These are phyloP conservation scores for Cyanoramphus novaezelandiae DNA, from an alignment of 2,113 vertebrate species.

Conservation along the genomic window DNA sequence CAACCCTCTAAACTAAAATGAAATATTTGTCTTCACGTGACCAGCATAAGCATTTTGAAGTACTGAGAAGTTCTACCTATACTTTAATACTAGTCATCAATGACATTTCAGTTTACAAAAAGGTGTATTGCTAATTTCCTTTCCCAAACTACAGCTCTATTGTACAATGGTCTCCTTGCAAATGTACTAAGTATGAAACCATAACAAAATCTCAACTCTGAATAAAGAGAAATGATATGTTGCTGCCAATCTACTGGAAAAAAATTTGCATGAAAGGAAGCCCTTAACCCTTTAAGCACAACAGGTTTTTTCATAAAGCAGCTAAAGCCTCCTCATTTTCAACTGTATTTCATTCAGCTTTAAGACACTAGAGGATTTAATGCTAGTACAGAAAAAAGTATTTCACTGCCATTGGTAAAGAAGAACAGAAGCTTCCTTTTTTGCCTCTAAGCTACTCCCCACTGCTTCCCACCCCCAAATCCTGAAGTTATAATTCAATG, in stretches of 20 bases:
- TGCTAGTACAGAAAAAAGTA: slow-evolving; percentile 4
- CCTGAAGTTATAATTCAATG: not conserved
- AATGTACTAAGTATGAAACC: not conserved
- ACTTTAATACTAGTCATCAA: slow-evolving; percentile 23
- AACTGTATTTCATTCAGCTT: not conserved
- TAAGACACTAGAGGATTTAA: not conserved
- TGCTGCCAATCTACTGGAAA: slow-evolving; percentile 18
- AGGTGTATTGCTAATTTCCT: not conserved
- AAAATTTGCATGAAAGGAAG: not conserved
- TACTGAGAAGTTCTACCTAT: not conserved
- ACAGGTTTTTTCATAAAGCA: slow-evolving; percentile 1
- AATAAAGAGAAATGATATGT: slow-evolving; percentile 23
- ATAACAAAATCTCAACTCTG: not conserved
- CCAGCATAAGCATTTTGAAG: not conserved
- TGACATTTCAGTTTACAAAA: not conserved
- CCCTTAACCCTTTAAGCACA: not conserved
- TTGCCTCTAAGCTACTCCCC: not conserved
- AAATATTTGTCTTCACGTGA: slow-evolving; percentile 18
- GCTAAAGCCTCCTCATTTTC: not conserved
- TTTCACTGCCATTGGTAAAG: not conserved
- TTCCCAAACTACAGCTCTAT: not conserved
- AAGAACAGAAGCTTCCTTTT: not conserved
- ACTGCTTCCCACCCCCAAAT: not conserved
- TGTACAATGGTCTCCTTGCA: slow-evolving; percentile 9
- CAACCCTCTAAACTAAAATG: not conserved